These are phyloP conservation scores for Babylonia areolata DNA, from an alignment of 1,140 invertebrate genomes.

Conservation along the genomic window DNA sequence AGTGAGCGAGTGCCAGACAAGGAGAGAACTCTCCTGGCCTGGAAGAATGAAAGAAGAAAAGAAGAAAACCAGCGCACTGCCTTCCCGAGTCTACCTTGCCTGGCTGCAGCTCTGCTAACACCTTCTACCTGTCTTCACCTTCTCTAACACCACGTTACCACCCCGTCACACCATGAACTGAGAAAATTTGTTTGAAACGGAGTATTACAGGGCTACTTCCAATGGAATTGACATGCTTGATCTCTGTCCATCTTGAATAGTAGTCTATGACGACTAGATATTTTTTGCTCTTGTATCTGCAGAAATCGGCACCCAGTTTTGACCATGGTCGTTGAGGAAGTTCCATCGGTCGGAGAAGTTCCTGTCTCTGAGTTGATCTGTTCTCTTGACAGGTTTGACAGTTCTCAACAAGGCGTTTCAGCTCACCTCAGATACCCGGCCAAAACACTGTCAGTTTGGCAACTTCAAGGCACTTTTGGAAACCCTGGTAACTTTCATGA, in stretches of 20 bases:
- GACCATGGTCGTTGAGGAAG: slow-evolving; percentile 46
- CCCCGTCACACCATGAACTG: no score
- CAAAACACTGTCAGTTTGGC: not conserved
- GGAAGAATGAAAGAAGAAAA: no score
- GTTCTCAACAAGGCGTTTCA: slow-evolving; percentile 17
- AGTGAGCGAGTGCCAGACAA: no score
- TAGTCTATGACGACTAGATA: slow-evolving; percentile 53
- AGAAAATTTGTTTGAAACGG: not conserved
- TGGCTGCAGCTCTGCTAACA: no score
- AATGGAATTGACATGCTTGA: slow-evolving; percentile 21
- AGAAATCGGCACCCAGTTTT: slow-evolving; percentile 40
- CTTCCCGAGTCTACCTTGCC: no score
- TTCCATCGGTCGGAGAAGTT: slow-evolving; percentile 39
- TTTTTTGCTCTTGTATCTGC: slow-evolving; percentile 27
- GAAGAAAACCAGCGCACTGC: no score
- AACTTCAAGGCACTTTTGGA: not conserved
- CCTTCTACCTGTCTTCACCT: no score
- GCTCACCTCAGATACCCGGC: not conserved
- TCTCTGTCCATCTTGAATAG: slow-evolving; percentile 47
- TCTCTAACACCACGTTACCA: no score
- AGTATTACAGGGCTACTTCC: not conserved
- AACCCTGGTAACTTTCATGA: slow-evolving; percentile 42
- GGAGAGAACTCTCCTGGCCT: no score
- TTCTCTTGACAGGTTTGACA: slow-evolving; percentile 45
- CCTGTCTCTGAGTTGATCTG: slow-evolving; percentile 34